Base-by-base conservation (phyloP, 2,113 vertebrate genomes). In the Upupa epops region DNA sequence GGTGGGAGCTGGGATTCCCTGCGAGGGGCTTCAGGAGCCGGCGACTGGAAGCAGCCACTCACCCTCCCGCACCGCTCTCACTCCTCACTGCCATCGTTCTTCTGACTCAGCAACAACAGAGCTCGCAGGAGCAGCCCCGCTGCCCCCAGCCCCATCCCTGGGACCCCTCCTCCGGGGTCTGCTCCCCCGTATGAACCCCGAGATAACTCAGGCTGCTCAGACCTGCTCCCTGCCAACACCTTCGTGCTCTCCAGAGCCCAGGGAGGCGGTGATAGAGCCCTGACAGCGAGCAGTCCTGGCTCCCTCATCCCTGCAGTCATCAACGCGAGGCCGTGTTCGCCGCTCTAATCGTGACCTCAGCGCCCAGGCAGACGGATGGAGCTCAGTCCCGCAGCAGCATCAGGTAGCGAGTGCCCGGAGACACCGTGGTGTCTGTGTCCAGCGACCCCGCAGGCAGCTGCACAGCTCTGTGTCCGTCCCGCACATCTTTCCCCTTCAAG, bases 121-220 rank as follows among this genome's bases (percentile, higher is more conserved):
- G 64, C 0, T 0, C 49, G 9, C 8, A 0, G 61, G 42, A 5
- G 1, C 29, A 63, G 59, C 22, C 20, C 63, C 49, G 46, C 60
- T 51, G 25, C 5, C 7, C 14, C 20, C 36, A 5, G 24, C 61
- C 42, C 32, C 22, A 22, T 7, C 36, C 6, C 42, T 25, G 45
- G n/a, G 37, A 25, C 37, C 64, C 64, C 46, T 4, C 11, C 24
- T 7, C 72, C 3, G 22, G 42, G 32, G n/a, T 6, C 51, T 10
- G 20, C 46, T 55, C 49, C 60, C 79, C n/a, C 11, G 5, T 1
- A 45, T 22, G 51, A 63, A 8, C 13, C 37, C 37, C 34, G 11
- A 24, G 34, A 49, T 60, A 17, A 13, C 9, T 8, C 60, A 20
- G 70, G 3, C 52, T 21, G 46, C 19, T 48, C 20, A 19, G 20